A percentile compares a stretch with the other conserved stretches of the same genome.
Conservation (phyloP, 1,140 invertebrate species). For the Meloidogyne chitwoodi region DNA sequence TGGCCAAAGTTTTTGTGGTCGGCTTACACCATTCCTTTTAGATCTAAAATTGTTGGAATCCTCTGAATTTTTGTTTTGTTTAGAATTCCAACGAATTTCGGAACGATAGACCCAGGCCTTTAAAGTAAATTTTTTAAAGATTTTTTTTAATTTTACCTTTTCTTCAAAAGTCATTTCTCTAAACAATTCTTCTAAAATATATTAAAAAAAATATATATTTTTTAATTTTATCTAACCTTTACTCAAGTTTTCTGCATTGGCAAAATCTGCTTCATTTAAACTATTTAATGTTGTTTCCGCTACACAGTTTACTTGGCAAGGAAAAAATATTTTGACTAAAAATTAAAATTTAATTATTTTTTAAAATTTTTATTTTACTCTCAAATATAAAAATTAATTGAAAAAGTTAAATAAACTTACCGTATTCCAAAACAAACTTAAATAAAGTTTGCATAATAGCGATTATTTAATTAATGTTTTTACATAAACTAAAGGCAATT, state of each 20-base stretch:
- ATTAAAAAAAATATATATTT: background rate
- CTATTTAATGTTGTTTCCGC: background rate
- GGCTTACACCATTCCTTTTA: slow-evolving; percentile 54
- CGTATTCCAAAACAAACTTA: too few species aligned
- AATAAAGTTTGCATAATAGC: too few species aligned
- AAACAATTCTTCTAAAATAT: slow-evolving; percentile 29
- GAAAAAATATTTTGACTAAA: background rate
- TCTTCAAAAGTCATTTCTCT: slow-evolving; percentile 15
- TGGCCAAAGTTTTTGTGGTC: slow-evolving; percentile 56
- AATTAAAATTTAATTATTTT: too few species aligned
- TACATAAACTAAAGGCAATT: too few species aligned
- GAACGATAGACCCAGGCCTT: slow-evolving; percentile 32
- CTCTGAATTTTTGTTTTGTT: background rate
- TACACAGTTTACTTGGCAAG: background rate
- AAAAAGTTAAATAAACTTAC: too few species aligned
- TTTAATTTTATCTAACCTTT: slow-evolving; percentile 27
- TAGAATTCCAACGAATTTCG: slow-evolving; percentile 46
- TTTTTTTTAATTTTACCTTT: slow-evolving; percentile 10
- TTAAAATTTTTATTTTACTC: too few species aligned
- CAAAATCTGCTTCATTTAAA: slow-evolving; percentile 46
- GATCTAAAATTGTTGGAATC: slow-evolving; percentile 7
- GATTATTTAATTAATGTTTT: too few species aligned
- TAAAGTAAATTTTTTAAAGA: background rate
- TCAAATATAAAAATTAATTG: too few species aligned
- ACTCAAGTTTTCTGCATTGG: slow-evolving; percentile 44